Evolutionary conservation across 2,113 vertebrate genomes (phyloP), one percentile per base, ranked within the genome.

Genomic region (Dipodomys stephensi): DNA sequence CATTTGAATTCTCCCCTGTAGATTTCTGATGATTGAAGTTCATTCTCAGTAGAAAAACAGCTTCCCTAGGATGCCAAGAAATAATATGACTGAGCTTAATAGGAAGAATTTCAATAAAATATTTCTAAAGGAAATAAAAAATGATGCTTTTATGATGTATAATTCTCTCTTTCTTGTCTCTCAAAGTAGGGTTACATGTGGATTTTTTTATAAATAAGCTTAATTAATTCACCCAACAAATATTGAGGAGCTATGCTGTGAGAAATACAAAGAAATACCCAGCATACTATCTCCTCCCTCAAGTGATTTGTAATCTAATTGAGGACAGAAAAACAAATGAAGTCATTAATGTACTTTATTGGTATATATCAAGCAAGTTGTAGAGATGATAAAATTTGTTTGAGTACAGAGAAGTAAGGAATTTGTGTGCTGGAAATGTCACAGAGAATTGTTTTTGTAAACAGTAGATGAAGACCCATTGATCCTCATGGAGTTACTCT

Each of bases 141-240:
- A 46, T 16, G 68, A 83, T 25, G 49, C 62, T 87, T 83, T 87
- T 1, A 60, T 72, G 68, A 62, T 25, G 83, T 82, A 78, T 74
- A 73, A 78, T 46, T 78, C 44, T 16, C 22, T 87, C 71, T 23
- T 76, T 83, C 76, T 67, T 87, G 23, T 88, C 22, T 25, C 71
- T 79, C 76, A 22, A 65, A 68, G 12, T 74, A 93, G 35, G 22
- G 16, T 71, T 91, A 62, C 68, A 46, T 78, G 35, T 83, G 28
- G 35, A 93, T 62, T 46, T 82, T 88, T 90, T 93, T 88, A 86
- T 27, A 8, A 27, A 82, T n/a, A 6, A 88, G 93, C 25, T 87
- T 93, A 92, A 91, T 84, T 92, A 86, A 81, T 77, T 88, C 35
- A 35, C 27, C 85, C 39, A 83, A 71, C 49, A 83, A 83, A 71